Percentiles rank a stretch among this genome's conserved stretches.
These are phyloP conservation scores for Zhuqinia jingwanae DNA, from an alignment of 2,888 invertebrate species.

Conservation along the genomic window DNA sequence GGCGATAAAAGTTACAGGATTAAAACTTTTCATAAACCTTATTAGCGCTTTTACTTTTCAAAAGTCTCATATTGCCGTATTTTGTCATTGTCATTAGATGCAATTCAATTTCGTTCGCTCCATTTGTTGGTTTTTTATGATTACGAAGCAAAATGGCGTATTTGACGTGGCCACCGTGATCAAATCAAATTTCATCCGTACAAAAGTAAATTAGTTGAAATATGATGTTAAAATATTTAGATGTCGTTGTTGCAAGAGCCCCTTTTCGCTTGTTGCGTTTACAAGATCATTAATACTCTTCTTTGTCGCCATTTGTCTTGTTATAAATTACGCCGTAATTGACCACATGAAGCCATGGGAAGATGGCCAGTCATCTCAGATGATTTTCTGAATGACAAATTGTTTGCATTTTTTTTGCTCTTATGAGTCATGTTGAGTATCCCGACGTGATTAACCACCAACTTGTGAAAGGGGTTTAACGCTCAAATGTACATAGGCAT, in stretches of 20 bases:
- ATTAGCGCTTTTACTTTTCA: neutral
- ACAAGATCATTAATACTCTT: no score
- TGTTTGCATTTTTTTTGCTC: constrained; percentile 6
- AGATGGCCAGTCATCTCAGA: neutral
- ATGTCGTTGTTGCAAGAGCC: no score
- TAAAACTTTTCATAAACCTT: neutral
- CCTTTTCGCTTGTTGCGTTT: neutral
- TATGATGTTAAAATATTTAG: no score
- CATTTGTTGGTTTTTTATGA: neutral
- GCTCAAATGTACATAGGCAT: no score
- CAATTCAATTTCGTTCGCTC: neutral
- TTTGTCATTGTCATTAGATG: no score
- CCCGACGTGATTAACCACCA: no score
- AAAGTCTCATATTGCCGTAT: no score
- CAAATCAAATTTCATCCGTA: neutral
- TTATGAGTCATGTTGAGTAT: no score
- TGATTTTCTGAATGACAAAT: constrained; percentile 17
- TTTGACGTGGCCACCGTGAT: neutral
- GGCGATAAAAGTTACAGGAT: neutral
- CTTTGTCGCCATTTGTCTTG: neutral
- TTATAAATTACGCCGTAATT: constrained; percentile 45
- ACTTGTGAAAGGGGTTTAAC: no score
- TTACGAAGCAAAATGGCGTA: neutral
- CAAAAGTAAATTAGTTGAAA: neutral
- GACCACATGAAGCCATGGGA: constrained; percentile 4